Base-by-base conservation (phyloP, 2,888 invertebrate species). In the Diarsia dahlii region DNA sequence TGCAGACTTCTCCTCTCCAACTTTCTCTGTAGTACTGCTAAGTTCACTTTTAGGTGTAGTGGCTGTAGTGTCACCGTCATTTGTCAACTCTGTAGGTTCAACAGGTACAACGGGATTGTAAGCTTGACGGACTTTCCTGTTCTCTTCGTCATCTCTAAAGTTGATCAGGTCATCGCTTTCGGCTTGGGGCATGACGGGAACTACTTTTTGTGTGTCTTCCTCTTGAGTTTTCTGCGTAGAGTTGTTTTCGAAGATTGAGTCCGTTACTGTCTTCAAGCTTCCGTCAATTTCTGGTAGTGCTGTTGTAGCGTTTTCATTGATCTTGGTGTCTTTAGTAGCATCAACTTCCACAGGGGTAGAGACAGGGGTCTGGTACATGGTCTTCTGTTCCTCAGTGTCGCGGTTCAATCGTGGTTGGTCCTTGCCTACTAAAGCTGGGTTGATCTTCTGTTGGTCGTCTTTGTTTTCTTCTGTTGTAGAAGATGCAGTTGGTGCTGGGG, bases 361-460 rank as follows among this genome's bases (percentile, higher is more conserved):
- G 18, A 64, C 62, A 45, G 74, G 23, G n/a, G 74, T 8, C n/a
- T 74, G 79, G 15, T 78, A 62, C 20, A 74, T 48, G 23, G 46
- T 15, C 69, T 71, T 71, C n/a, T 87, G 70, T 13, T 23, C 67
- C 1, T 71, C 6, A 60, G 79, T 79, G 50, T 87, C 82, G 18
- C 82, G 85, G 64, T 68, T 70, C 52, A 28, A 23, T 13, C 85
- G 76, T 9, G 65, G 62, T 67, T 79, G 74, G 13, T 86, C 76
- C 3, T 76, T 34, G 48, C 71, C 68, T 39, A 65, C 62, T 34
- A 71, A 20, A 34, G 65, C 65, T 46, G 84, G 84, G 15, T 73
- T 76, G 2, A 60, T 62, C 52, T 74, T 73, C n/a, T 58, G 62
- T 65, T 84, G 73, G 50, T 62, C 66, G 50, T 75, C 74, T 56